Base-by-base conservation (phyloP, 2,113 vertebrate genomes). In the Ciconia stormi region DNA sequence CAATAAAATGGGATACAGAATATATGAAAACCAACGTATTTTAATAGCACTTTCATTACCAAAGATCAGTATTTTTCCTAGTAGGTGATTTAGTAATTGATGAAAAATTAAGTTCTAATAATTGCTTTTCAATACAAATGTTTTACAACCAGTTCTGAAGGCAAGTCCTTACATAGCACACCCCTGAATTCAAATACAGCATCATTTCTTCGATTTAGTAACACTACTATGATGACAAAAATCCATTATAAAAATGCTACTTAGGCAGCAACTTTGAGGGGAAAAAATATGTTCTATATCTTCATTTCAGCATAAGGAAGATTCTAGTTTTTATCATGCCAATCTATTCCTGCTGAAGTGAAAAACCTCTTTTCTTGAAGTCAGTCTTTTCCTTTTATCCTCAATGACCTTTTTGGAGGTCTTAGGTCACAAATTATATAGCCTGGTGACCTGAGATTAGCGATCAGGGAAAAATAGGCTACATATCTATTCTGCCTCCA, bases 21-120 rank as follows among this genome's bases (percentile, higher is more conserved):
- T 36, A 22, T n/a, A 83, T 46, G 11, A 78, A 88, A 62, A 80
- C 3, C 40, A 89, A 53, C 9, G 17, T 63, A 50, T 93, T 93
- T 89, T 80, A 82, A 63, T 36, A 90, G 49, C 16, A 79, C 20
- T 79, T 80, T 42, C 66, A 93, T 87, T 95, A 94, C 13, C 5
- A 67, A 89, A 91, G 53, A 86, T 52, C 16, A 90, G 8, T 73
- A 84, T 71, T 82, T 90, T 93, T 83, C 55, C 26, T 87, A 92
- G 16, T 12, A 72, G 36, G 23, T 62, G 17, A 78, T 90, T 36
- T 52, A 26, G 15, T 66, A 12, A 5, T 74, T 92, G 38, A 32
- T 96, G 77, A 90, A 94, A 97, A 95, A 93, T 73, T 87, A 77
- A 95, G 82, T 78, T 88, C 36, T 89, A 89, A 87, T 95, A 84